Conservation (phyloP, 2,113 vertebrate species). For the Takifugu bimaculatus region DNA sequence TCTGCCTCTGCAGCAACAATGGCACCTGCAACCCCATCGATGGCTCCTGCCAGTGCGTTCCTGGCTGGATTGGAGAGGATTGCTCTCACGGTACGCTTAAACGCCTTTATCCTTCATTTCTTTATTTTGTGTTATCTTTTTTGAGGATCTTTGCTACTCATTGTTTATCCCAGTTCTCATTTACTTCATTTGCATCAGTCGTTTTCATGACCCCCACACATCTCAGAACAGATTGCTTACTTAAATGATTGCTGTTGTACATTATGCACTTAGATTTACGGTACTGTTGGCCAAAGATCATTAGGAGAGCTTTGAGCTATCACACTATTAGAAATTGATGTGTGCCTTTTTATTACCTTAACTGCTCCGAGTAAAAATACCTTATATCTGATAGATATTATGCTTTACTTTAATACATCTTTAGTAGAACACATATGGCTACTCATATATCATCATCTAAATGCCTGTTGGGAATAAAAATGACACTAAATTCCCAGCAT, state of each 20-base stretch:
- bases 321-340: slow-evolving; percentile 43
- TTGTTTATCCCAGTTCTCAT: slow-evolving; percentile 1
- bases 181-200: slow-evolving; percentile 40
- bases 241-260: slow-evolving; percentile 70
- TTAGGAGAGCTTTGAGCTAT: slow-evolving; percentile 49
- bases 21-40: slow-evolving; percentile 95
- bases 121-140: slow-evolving; percentile 2
- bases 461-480: slow-evolving; percentile 2
- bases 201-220: slow-evolving; percentile 47
- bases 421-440: slow-evolving; percentile 10
- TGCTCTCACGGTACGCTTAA: slow-evolving; percentile 89
- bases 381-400: slow-evolving; percentile 15
- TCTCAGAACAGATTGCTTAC: slow-evolving; percentile 59
- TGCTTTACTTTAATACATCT: slow-evolving; percentile 5
- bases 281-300: slow-evolving; percentile 50
- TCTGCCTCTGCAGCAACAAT: slow-evolving; percentile 92
- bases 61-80: slow-evolving; percentile 93
- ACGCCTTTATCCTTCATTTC: slow-evolving; percentile 5
- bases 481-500: slow-evolving; percentile 4
- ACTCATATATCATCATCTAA: slow-evolving; percentile 8
- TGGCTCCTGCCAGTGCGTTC: slow-evolving; percentile 92
- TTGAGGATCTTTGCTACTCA: no score
- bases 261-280: slow-evolving; percentile 70
- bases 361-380: slow-evolving; percentile 33
- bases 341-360: slow-evolving; percentile 28